Percentiles rank a stretch among this genome's conserved stretches.
These are phyloP conservation scores for Myathropa florea DNA, from an alignment of 2,888 invertebrate genomes.

Conservation along the genomic window DNA sequence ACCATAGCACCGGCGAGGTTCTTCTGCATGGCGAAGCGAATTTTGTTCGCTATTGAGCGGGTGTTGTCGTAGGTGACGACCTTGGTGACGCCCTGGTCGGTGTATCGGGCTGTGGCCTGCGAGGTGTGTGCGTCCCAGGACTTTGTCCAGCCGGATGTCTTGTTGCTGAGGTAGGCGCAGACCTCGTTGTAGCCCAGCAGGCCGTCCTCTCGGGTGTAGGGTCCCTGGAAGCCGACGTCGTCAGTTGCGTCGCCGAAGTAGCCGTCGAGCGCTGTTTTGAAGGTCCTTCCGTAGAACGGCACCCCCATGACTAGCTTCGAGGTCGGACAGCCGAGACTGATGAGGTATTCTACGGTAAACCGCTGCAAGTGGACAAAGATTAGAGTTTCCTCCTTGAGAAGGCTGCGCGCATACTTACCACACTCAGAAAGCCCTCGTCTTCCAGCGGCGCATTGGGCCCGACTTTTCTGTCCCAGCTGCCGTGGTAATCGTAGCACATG, in stretches of 20 bases:
- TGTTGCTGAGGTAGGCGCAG: conserved; percentile 84
- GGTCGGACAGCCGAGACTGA: conserved; percentile 87
- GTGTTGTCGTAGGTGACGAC: conserved; percentile 90
- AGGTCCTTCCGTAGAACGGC: conserved; percentile 92
- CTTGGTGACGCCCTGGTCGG: conserved; percentile 84
- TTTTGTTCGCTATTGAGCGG: conserved; percentile 88
- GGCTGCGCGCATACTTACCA: conserved; percentile 82
- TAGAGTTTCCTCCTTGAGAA: not conserved
- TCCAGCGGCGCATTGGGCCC: conserved; percentile 91
- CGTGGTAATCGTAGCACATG: conserved; percentile 95
- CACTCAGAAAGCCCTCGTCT: conserved; percentile 82
- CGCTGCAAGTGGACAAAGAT: conserved; percentile 82
- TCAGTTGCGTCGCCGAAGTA: conserved; percentile 81
- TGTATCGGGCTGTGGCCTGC: conserved; percentile 81
- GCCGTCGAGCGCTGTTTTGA: conserved; percentile 80
- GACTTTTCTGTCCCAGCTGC: conserved; percentile 88
- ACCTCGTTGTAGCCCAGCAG: conserved; percentile 95
- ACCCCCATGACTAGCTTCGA: conserved; percentile 91
- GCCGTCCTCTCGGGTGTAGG: conserved; percentile 89
- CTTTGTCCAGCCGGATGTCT: conserved; percentile 84
- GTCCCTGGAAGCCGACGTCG: conserved; percentile 87
- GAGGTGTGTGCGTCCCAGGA: conserved; percentile 86
- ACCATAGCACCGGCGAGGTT: conserved; percentile 91
- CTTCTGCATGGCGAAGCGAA: conserved; percentile 84
- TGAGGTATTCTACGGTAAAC: conserved; percentile 88